Evolutionary conservation across 2,888 invertebrate genomes (phyloP), one percentile per base, ranked within the genome.

Genomic region (Aphelenchoides bicaudatus): DNA sequence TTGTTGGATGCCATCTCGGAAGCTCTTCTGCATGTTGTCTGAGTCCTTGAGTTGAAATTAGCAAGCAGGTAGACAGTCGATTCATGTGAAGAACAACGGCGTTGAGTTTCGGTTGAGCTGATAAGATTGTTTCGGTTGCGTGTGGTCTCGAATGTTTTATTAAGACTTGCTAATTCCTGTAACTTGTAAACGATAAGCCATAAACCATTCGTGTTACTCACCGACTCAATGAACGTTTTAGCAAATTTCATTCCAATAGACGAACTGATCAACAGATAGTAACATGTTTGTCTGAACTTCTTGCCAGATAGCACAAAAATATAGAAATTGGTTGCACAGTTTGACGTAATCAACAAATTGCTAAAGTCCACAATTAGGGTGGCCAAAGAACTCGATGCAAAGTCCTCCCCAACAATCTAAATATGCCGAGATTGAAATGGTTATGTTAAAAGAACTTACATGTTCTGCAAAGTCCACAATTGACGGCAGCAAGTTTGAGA

Each of bases 301-400:
- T 73, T 72, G 16, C 76, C 76, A 69, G 72, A 76, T n/a, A 75
- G 65, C 25, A 76, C 62, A 61, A 77, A 76, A 16, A 76, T 73
- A 74, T 74, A 76, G 56, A 76, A 76, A 58, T 76, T 76, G 23
- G 72, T 71, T 25, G 75, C 72, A 59, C 76, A 77, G 49, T 76
- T 76, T 47, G 77, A 62, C 4, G 77, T 76, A 16, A 76, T 65
- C 10, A 76, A 62, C 57, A 76, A 75, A 52, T 76, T 76, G 56
- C 68, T 68, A 34, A 75, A 59, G 58, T 76, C 76, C 8, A 76
- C 76, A 56, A 72, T 70, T 2, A 76, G 59, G n/a, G 76, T 75
- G 34, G 76, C 76, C 56, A 72, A 56, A 27, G 71, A 63, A 38
- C 70, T 70, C 19, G 63, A 39, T 71, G 74, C 71, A 59, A 76